Base-by-base conservation (phyloP, 1,140 invertebrate species). In the Drosophila quadrilineata region DNA sequence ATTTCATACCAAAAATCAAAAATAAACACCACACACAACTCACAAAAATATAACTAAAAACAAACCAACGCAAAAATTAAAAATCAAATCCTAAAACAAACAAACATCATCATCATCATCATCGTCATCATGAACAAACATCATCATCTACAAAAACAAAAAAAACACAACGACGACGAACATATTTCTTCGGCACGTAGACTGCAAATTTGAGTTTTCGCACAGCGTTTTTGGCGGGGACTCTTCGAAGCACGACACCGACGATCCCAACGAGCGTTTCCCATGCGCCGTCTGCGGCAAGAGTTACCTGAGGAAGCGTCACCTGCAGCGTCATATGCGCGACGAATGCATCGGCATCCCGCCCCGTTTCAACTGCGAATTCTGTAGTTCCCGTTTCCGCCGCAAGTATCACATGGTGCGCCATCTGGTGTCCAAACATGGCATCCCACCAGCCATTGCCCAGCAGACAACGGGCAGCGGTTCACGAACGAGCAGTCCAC, bases 281-380 rank as follows among this genome's bases (percentile, higher is more conserved):
- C 79, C 80, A 1, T 95, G 94, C 84, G 77, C 88, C 2, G 91
- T 91, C 40, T 95, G 94, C 63, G 92, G 92, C 28, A 91, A 93
- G 64, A 92, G 90, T 35, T 95, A 95, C 76, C 91, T 92, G 66
- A 90, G 93, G 9, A 94, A 94, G 85, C 92, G 93, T 50, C 93
- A 93, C 6, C 74, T 94, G 43, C 92, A 93, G 62, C 90, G 93
- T 2, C 93, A 95, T 66, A 89, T 92, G 63, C 92, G 92, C 6
- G 94, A 93, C 87, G 93, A 94, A 76, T 94, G 93, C 82, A 89
- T 91, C 22, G 93, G 92, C 43, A 92, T 93, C 22, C 92, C 93
- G 57, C 94, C 94, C 9, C 91, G 92, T 22, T 95, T 94, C 67
- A 91, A 92, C 12, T 94, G 94, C 72, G 91, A 92, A 5, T 91